Evolutionary conservation across 2,113 vertebrate species (phyloP), one percentile per base, ranked within the genome.

Genomic region (Prionailurus viverrinus): DNA sequence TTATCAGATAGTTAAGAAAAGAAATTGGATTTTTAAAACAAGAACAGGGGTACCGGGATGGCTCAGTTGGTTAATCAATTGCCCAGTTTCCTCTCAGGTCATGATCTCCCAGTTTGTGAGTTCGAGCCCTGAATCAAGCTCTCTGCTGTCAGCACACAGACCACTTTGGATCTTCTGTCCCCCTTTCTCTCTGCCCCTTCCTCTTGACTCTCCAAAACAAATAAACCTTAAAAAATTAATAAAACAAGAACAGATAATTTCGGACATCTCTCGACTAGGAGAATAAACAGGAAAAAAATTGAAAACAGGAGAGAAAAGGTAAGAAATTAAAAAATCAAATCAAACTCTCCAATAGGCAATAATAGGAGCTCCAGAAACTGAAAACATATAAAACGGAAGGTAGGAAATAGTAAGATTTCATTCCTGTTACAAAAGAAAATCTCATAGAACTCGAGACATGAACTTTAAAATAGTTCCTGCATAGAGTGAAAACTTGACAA

Each of bases 371-470:
- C 13, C 12, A 51, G 36, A 86, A 93, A 89, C 15, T 68, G 39
- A 91, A 19, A 78, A 97, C 90, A 71, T 25, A 74, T 21, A 84
- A 84, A 93, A 66, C 2, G 0, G 76, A 87, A 25, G 23, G 9
- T 48, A 83, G 36, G 7, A 80, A 66, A 41, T 86, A 86, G 31
- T 21, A 83, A 82, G 23, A 78, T 53, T n/a, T 53, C 18, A 2
- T n/a, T 79, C 51, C 76, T n/a, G 18, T 53, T 79, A 90, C 79
- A 73, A 89, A 84, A 73, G 48, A 92, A 91, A 92, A 55, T 65
- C 16, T 61, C 9, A 61, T 29, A 65, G n/a, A 93, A 48, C 25
- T 89, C 39, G 36, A 81, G 41, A 18, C 10, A 27, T 19, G 63
- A 85, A 27, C 85, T 85, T 11, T 79, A 68, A 79, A 83, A 69